Evolutionary conservation across 1,140 invertebrate species (phyloP), one percentile per base, ranked within the genome.

Genomic region (Ericerus pela): DNA sequence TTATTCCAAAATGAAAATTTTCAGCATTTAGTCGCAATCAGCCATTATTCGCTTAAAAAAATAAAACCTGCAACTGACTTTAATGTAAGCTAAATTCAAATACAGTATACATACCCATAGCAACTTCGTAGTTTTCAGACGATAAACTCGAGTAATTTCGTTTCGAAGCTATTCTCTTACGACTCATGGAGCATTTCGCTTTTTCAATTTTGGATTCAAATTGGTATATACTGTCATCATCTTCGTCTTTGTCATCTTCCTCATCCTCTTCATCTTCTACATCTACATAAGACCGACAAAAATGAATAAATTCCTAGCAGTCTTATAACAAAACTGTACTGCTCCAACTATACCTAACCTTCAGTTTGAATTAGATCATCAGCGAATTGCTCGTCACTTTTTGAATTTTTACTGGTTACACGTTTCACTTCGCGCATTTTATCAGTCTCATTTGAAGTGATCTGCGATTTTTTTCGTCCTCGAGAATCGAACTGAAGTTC

Each of bases 331-430:
- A n/a, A 41, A 41, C n/a, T n/a, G n/a, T n/a, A n/a, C n/a, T n/a
- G n/a, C n/a, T n/a, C n/a, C n/a, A n/a, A n/a, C n/a, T n/a, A n/a
- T n/a, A n/a, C n/a, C 16, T 22, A 24, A 47, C 41, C 41, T 47
- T 47, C 41, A 24, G 41, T 47, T 47, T 47, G 20, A 14, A 47
- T 47, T 47, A 47, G 26, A 47, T 47, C 41, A 24, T 47, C 41
- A 4, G 41, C 10, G 16, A 47, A 47, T 4, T 18, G 26, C 10
- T 47, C 41, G 20, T 24, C 22, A 10, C 20, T 24, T 14, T 47
- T 47, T 2, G 41, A 22, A 14, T 47, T 24, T 16, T 47, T 47
- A 24, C 26, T 47, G 8, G 41, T 12, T 10, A 4, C 4, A 47
- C 26, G 3, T 14, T 47, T n/a, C 4, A 47, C 14, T 8, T 8